Evolutionary conservation across 2,797 vertebrate species (phyloP).

Genomic region (Sciurus carolinensis): DNA sequence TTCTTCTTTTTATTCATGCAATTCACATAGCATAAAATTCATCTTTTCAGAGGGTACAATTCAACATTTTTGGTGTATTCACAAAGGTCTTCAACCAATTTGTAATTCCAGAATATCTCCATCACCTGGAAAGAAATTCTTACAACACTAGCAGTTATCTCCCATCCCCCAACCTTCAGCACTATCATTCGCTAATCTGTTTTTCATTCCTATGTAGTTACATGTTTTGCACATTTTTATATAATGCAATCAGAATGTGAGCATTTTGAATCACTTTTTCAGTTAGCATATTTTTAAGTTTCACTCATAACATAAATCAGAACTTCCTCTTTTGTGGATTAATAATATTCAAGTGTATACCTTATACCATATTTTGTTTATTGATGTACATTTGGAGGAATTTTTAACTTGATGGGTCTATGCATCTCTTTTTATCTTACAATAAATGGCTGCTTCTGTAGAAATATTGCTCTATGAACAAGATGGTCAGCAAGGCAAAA

Average conservation of each 20-base stretch:
- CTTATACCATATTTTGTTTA: background rate
- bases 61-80: background rate
- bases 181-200: background rate
- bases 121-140: background rate
- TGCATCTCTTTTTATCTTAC: background rate
- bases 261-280: background rate
- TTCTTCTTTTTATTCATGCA: background rate
- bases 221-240: background rate
- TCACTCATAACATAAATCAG: background rate
- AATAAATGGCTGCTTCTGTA: background rate
- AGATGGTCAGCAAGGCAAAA: background rate
- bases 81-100: background rate
- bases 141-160: background rate
- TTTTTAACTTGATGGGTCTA: background rate
- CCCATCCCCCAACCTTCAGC: background rate
- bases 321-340: background rate
- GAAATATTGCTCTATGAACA: too few relatives aligned
- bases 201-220: background rate
- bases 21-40: conserved; percentile 22
- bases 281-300: background rate
- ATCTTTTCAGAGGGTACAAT: background rate
- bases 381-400: background rate
- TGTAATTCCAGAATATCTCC: background rate
- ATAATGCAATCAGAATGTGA: background rate
- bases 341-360: background rate